Base-by-base conservation (phyloP, 2,113 vertebrate genomes). In the Lepus americanus region DNA sequence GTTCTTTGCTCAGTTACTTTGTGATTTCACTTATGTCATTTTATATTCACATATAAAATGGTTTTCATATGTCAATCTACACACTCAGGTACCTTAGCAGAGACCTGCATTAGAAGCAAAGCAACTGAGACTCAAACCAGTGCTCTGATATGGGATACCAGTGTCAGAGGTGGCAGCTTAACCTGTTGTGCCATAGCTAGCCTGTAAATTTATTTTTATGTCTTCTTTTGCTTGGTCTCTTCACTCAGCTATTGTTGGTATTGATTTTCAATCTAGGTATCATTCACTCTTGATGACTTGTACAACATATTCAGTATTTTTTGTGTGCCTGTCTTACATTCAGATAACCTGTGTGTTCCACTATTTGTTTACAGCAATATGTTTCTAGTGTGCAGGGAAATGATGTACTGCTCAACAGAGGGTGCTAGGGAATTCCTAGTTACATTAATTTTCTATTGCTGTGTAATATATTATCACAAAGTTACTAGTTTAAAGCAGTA, bases 211-310 rank as follows among this genome's bases (percentile, higher is more conserved):
- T 25, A 73, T 29, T 59, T 81, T 53, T 31, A 80, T n/a, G 44
- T 72, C 5, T 78, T 9, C 20, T 39, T 87, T 91, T 90, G 31
- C 13, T n/a, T 64, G 23, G 6, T 82, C 20, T 93, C 76, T 44
- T 81, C 66, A 90, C 31, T 63, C 59, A 25, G 55, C 6, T 91
- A 9, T 79, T 82, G 9, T 83, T 67, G 33, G 39, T 77, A 92
- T n/a, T 83, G 51, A 78, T 91, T 87, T 78, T 78, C 63, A 64
- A 25, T 55, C 44, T 33, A 70, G 23, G 10, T 70, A 25, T 9
- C 63, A 63, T 91, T 83, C 76, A 90, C 89, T 82, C 70, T 91
- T 64, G 63, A 82, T 59, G 77, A 72, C 31, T 51, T 89, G 25
- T 49, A 8, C 31, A 36, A 86, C 49, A 78, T 64, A 66, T 72